phyloP scores from a whole-genome alignment of 2,888 invertebrate genomes.

The Caradrina kadenii region DNA sequence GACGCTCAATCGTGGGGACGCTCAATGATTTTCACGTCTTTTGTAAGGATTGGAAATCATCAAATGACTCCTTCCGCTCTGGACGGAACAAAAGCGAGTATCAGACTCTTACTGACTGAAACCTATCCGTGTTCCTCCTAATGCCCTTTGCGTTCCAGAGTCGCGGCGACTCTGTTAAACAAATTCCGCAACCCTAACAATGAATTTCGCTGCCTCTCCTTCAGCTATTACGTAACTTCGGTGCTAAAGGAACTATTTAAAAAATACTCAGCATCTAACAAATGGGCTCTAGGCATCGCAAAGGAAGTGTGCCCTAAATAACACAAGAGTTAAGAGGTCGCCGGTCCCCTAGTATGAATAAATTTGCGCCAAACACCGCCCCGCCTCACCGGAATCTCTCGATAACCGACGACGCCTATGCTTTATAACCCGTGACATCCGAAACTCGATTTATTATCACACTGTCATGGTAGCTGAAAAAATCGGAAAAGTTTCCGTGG shows the following conservation, averaged over 20 bases:
- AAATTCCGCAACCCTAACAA: no score
- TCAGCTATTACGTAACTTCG: constrained; percentile 16
- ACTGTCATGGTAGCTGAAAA: constrained; percentile 77
- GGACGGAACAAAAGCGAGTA: no score
- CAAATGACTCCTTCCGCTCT: no score
- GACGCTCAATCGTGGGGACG: no score
- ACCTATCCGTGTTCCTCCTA: no score
- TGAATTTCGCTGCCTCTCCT: background rate
- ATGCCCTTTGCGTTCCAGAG: no score
- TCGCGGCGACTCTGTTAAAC: no score
- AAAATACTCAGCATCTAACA: constrained; percentile 68
- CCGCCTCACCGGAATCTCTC: constrained; percentile 86
- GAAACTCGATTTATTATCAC: constrained; percentile 88
- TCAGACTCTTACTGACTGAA: no score
- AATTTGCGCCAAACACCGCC: constrained; percentile 80
- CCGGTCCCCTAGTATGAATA: constrained; percentile 85
- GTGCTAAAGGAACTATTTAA: constrained; percentile 48
- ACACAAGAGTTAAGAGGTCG: constrained; percentile 84
- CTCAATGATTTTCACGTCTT: background rate
- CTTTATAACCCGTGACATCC: constrained; percentile 90
- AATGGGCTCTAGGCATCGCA: constrained; percentile 56
- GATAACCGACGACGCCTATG: constrained; percentile 89
- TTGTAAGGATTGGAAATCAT: no score
- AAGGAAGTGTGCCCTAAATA: constrained; percentile 89
- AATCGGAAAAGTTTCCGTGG: constrained; percentile 67